Evolutionary conservation across 2,888 invertebrate genomes (phyloP).

Genomic region (Caenorhabditis plicata): DNA sequence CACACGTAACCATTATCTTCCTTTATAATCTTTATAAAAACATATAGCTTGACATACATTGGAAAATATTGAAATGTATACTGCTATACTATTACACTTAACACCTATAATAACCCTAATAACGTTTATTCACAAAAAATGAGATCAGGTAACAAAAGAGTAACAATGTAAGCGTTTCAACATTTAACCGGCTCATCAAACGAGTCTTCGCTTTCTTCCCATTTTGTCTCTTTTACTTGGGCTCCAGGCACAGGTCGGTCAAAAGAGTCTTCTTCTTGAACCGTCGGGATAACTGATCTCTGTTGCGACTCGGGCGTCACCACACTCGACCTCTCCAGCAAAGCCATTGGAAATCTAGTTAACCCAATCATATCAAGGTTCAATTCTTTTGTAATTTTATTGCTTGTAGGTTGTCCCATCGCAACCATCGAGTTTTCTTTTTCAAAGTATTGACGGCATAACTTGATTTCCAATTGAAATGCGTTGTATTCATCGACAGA

Average conservation of each 20-base stretch:
- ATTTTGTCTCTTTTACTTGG: neutral
- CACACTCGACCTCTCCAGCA: constrained; percentile 11
- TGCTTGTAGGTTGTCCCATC: no score
- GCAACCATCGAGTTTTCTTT: no score
- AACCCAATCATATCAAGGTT: constrained; percentile 3
- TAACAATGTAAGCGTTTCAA: no score
- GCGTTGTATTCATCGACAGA: neutral
- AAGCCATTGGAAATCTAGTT: constrained; percentile 15
- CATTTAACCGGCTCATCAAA: no score
- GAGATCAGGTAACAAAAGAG: no score
- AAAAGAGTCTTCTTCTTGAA: neutral
- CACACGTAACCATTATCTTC: no score
- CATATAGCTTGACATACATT: no score
- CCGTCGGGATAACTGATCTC: constrained; percentile 6
- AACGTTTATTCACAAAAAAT: no score
- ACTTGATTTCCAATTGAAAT: neutral
- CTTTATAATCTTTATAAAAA: no score
- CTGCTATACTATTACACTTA: no score
- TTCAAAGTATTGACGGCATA: neutral
- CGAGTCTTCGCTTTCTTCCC: constrained; percentile 5
- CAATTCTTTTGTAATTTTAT: neutral
- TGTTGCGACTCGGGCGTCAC: constrained; percentile 6
- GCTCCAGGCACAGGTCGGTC: neutral
- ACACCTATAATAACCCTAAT: no score
- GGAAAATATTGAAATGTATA: no score